Conservation (phyloP, 2,888 invertebrate genomes). For the Suillia variegata region DNA sequence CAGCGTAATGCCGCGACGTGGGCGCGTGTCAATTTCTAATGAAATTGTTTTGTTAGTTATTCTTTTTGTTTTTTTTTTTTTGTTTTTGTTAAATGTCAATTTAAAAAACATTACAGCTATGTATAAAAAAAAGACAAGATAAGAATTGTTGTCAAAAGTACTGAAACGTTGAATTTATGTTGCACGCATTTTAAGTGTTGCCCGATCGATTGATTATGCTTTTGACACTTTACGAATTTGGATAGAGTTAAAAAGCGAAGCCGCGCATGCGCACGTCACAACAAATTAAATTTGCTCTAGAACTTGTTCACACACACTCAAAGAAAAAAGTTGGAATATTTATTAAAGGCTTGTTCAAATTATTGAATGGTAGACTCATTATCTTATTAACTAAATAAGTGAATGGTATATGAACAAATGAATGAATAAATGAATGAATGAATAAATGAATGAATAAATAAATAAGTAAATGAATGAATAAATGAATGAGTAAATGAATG, state of each 20-base stretch:
- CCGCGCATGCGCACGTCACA: neutral
- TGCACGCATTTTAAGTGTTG: neutral
- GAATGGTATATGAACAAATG: too few species aligned
- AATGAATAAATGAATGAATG: too few species aligned
- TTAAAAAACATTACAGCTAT: neutral
- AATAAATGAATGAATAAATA: too few species aligned
- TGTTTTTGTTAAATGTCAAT: constrained; percentile 22
- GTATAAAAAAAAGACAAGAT: neutral
- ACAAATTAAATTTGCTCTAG: neutral
- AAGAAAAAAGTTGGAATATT: too few species aligned
- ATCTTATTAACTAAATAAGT: too few species aligned
- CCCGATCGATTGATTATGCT: neutral
- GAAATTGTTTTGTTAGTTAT: too few species aligned
- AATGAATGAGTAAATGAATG: too few species aligned
- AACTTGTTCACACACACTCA: neutral
- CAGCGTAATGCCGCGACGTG: constrained; percentile 31
- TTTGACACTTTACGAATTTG: neutral
- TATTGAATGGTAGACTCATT: too few species aligned
- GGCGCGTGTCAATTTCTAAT: constrained; percentile 53
- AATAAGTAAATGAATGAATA: too few species aligned
- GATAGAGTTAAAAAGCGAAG: neutral
- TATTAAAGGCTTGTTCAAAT: too few species aligned
- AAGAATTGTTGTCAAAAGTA: neutral
- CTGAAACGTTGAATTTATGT: neutral
- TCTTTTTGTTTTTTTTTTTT: too few species aligned